Evolutionary conservation across 1,140 invertebrate genomes (phyloP).

Genomic region (Bicyclus anynana): DNA sequence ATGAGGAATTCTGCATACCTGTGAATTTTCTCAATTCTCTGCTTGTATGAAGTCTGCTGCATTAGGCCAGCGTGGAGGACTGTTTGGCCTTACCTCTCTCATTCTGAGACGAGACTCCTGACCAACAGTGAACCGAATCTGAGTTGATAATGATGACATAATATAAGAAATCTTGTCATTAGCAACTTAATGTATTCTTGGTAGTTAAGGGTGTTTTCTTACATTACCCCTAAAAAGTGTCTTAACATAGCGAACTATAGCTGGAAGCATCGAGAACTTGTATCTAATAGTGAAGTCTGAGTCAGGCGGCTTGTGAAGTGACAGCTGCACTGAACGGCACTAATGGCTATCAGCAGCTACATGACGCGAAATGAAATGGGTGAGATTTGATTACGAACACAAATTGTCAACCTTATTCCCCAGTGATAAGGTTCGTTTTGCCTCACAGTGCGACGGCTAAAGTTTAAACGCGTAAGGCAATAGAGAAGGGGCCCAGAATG

Average conservation of each 20-base stretch:
- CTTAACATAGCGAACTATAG: background rate
- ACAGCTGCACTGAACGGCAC: slow-evolving; percentile 42
- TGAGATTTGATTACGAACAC: slow-evolving; percentile 22
- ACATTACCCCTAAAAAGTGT: background rate
- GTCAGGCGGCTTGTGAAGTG: slow-evolving; percentile 41
- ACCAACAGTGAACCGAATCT: no score
- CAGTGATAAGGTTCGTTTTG: slow-evolving; percentile 10
- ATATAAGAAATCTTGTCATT: no score
- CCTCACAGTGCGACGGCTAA: background rate
- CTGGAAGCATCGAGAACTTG: slow-evolving; percentile 11
- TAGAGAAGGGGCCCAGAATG: slow-evolving; percentile 28
- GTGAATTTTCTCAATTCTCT: no score
- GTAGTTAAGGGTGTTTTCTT: no score
- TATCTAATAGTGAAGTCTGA: slow-evolving; percentile 28
- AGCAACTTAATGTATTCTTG: no score
- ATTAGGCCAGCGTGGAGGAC: no score
- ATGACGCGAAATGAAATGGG: slow-evolving; percentile 34
- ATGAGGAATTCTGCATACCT: no score
- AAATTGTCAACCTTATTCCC: slow-evolving; percentile 17
- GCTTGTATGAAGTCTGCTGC: no score
- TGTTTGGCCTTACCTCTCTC: no score
- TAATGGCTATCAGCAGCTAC: slow-evolving; percentile 40
- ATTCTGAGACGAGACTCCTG: no score
- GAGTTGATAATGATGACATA: no score
- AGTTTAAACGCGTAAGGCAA: slow-evolving; percentile 11